These are phyloP conservation scores for Antheraea yamamai DNA, from an alignment of 2,888 invertebrate genomes.

Conservation along the genomic window DNA sequence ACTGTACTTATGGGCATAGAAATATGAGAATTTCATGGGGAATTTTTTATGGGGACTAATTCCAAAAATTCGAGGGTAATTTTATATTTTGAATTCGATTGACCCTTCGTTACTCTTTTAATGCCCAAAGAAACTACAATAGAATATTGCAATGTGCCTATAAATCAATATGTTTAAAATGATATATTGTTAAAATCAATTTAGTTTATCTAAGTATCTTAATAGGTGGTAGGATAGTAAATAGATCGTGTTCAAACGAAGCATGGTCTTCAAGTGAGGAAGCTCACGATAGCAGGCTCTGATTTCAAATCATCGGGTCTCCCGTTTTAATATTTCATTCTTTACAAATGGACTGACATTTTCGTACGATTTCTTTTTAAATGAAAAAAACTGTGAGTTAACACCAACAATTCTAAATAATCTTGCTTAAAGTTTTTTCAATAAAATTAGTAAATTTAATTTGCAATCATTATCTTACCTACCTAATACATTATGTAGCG, in stretches of 20 bases:
- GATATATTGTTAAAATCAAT: background rate
- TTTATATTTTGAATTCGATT: too few relatives aligned
- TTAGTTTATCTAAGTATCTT: background rate
- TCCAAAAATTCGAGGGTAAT: too few relatives aligned
- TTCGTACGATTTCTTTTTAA: constrained; percentile 57
- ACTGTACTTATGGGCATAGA: too few relatives aligned
- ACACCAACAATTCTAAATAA: constrained; percentile 52
- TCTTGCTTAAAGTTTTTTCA: constrained; percentile 37
- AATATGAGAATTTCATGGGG: too few relatives aligned
- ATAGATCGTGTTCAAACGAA: constrained; percentile 35
- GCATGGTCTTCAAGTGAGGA: constrained; percentile 48
- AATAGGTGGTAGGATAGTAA: background rate
- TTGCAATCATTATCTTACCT: background rate
- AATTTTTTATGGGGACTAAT: too few relatives aligned
- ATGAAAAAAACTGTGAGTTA: constrained; percentile 55
- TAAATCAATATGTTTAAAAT: background rate
- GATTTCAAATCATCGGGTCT: constrained; percentile 64
- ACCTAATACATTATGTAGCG: too few relatives aligned
- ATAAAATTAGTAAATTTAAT: background rate
- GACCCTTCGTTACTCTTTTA: too few relatives aligned
- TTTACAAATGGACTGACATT: constrained; percentile 65
- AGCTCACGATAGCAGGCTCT: constrained; percentile 49
- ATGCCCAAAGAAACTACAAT: too few relatives aligned
- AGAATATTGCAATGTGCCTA: background rate
- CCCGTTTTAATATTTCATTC: constrained; percentile 67